Evolutionary conservation across 2,113 vertebrate genomes (phyloP), one percentile per base, ranked within the genome.

Genomic region (Ranitomeya variabilis): DNA sequence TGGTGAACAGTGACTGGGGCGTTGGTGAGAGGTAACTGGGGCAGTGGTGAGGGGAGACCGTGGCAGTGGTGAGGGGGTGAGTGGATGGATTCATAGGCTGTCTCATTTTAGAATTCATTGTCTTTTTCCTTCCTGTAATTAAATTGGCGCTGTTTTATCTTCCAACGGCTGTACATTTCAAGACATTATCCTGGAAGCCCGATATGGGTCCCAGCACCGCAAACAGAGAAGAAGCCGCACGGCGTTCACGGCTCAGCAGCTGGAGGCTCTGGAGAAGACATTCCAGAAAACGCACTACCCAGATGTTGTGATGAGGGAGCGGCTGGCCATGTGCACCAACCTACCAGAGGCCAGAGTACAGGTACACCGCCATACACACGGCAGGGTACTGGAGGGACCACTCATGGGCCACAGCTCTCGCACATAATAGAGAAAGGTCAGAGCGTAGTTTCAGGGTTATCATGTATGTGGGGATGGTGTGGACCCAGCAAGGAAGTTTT

Each of bases 171-270:
- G 97, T 95, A 97, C 97, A 96, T 97, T 98, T 97, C 96, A 98
- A 99, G 98, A 99, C 96, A 99, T 99, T 93, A 99, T 99, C 94
- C 97, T 99, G 90, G 98, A 99, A 96, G 98, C 98, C 94, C 97
- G 98, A 66, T 99, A 99, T 94, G 98, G 98, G 90, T 99, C 98
- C 85, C 98, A 99, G 95, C 98, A 99, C 92, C 96, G 98, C 92
- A 99, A 99, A 94, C 98, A 99, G 93, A 95, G 98, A 23, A 95
- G 98, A 52, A 99, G 98, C 26, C 97, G 98, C 83, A 99, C 98
- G 0, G 98, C 98, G 0, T 99, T 99, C 95, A 99, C 98, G 0
- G 98, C 98, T 31, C 98, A 99, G 91, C 98, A 99, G 93, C 95
- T 99, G 45, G 98, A 99, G 91, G 98, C 98, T 0, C 95, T 99